Percentiles rank a stretch among this genome's conserved stretches.
Conservation (phyloP, 2,797 vertebrate species). For the Melanotaenia boesemani region DNA sequence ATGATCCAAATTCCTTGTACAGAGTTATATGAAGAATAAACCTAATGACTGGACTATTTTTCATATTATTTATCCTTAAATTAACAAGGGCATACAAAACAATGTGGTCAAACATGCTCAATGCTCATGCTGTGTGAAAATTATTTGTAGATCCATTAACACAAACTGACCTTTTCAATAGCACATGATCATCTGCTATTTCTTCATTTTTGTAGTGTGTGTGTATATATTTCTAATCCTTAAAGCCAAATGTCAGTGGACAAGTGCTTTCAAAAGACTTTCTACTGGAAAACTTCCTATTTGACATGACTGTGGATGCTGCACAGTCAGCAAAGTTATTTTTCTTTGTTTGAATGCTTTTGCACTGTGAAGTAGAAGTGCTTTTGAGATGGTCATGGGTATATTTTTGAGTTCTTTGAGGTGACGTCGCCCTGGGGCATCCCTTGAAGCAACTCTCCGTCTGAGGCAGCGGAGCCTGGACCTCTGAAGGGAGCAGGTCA, state of each 20-base stretch:
- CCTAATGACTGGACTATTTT: too few species aligned
- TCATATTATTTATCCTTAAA: neutral
- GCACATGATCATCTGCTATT: neutral
- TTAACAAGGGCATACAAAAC: neutral
- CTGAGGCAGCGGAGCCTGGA: constrained; percentile 56
- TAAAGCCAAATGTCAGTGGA: neutral
- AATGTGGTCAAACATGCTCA: neutral
- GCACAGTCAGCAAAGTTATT: constrained; percentile 51
- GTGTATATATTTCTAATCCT: neutral
- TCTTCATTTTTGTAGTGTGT: neutral
- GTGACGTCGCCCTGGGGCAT: constrained; percentile 63
- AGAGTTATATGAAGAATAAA: too few species aligned
- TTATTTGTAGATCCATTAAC: neutral
- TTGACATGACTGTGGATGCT: constrained; percentile 33
- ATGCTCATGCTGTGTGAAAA: neutral
- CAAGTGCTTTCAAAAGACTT: neutral
- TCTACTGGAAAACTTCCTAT: constrained; percentile 24
- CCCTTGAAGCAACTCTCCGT: constrained; percentile 69
- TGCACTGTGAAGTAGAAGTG: constrained; percentile 65
- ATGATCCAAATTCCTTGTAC: neutral
- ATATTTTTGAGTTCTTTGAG: constrained; percentile 70
- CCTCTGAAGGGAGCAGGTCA: constrained; percentile 58
- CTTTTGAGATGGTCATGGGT: constrained; percentile 67
- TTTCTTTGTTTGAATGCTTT: constrained; percentile 63
- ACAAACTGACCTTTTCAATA: neutral